phyloP scores from a whole-genome alignment of 1,140 invertebrate species.

The Drosophila arizonae region DNA sequence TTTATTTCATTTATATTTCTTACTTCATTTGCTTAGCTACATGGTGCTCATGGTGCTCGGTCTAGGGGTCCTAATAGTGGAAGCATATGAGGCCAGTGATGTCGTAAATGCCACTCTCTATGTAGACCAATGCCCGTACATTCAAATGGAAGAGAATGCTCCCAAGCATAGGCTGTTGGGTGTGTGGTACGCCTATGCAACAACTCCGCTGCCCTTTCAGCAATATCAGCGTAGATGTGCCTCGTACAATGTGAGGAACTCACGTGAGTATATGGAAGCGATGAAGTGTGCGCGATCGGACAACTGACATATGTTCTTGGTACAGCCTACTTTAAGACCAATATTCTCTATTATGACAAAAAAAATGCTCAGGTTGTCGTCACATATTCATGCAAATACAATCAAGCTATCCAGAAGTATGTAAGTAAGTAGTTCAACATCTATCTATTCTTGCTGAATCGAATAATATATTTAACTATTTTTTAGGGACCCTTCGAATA shows the following conservation, averaged over 20 bases:
- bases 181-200: constrained; percentile 55
- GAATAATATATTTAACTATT: not conserved
- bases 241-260: constrained; percentile 45
- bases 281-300: too few relatives aligned
- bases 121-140: too few relatives aligned
- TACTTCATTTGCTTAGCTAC: too few relatives aligned
- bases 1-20: too few relatives aligned
- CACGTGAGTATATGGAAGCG: constrained; percentile 43
- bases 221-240: constrained; percentile 43
- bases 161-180: constrained; percentile 19
- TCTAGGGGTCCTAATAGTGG: too few relatives aligned
- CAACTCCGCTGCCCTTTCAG: constrained; percentile 34
- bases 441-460: too few relatives aligned
- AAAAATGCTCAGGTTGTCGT: not conserved
- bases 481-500: constrained; percentile 30
- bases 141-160: too few relatives aligned
- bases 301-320: not conserved
- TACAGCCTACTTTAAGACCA: constrained; percentile 35
- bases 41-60: too few relatives aligned
- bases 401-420: not conserved
- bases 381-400: constrained; percentile 39
- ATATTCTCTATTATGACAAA: constrained; percentile 51
- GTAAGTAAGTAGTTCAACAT: constrained; percentile 34
- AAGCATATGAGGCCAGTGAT: too few relatives aligned
- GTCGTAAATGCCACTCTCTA: too few relatives aligned